A percentile compares a stretch with the other conserved stretches of the same genome.
phyloP scores from a whole-genome alignment of 2,888 invertebrate species.

The Sycophila texana region DNA sequence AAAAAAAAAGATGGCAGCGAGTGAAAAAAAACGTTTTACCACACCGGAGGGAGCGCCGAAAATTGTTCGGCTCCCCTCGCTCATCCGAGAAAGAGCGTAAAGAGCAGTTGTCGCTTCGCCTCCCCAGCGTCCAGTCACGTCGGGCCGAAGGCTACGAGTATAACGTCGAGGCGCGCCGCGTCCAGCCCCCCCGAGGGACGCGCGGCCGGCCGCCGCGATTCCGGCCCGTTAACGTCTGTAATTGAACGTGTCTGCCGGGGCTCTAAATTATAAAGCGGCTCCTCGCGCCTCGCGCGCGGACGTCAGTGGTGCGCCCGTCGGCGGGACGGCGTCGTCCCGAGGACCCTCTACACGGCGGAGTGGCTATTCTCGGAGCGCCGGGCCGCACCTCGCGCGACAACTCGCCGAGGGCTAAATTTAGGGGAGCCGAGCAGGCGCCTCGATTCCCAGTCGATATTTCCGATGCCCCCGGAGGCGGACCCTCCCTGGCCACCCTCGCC shows the following conservation, averaged over 20 bases:
- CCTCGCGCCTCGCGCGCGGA: conserved; percentile 13
- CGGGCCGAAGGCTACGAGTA: background rate
- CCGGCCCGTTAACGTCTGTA: conserved; percentile 42
- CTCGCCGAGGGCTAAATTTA: conserved; percentile 5
- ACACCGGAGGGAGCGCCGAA: no score
- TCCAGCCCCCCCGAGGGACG: background rate
- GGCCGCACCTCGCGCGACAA: background rate
- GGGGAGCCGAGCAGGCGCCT: background rate
- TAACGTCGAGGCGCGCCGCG: background rate
- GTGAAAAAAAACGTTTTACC: no score
- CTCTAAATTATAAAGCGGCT: conserved; percentile 40
- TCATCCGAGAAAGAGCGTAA: background rate
- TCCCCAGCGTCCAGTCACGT: conserved; percentile 37
- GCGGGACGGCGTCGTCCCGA: background rate
- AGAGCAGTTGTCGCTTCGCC: conserved; percentile 9
- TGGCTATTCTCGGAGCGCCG: conserved; percentile 9
- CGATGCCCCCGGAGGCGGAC: background rate
- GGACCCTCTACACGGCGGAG: background rate
- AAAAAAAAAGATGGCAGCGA: no score
- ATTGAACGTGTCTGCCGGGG: conserved; percentile 39
- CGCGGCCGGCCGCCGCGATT: conserved; percentile 13
- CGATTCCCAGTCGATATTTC: conserved; percentile 11
- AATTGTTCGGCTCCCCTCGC: no score
- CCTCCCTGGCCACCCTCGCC: no score
- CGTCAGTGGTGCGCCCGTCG: background rate